Conservation (phyloP, 2,113 vertebrate genomes). For the Calypte anna region DNA sequence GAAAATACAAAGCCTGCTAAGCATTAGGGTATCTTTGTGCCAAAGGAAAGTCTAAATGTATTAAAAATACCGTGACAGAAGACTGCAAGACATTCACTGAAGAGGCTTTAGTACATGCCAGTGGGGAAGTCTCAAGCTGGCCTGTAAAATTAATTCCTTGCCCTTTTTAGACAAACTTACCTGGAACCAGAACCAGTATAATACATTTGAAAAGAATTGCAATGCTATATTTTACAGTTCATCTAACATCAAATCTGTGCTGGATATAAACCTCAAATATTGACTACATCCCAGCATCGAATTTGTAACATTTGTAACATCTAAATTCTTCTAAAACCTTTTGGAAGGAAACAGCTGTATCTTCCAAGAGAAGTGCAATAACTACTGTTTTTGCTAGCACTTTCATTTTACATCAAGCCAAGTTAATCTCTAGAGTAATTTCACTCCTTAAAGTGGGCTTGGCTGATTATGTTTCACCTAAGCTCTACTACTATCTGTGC, state of each 20-base stretch:
- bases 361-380: not conserved
- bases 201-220: not conserved
- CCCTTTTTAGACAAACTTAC: not conserved
- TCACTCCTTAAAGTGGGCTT: slow-evolving; percentile 7
- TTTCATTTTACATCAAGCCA: not conserved
- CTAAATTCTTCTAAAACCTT: not conserved
- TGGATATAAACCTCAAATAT: slow-evolving; percentile 21
- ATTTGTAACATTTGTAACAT: not conserved
- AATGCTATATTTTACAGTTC: not conserved
- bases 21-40: not conserved
- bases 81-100: not conserved
- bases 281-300: not conserved
- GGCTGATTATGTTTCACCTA: not conserved
- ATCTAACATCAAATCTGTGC: not conserved
- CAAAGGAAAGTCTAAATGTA: not conserved
- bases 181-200: not conserved
- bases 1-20: slow-evolving; percentile 27
- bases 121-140: not conserved
- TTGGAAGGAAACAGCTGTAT: not conserved
- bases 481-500: not conserved
- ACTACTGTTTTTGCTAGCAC: not conserved
- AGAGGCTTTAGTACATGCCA: not conserved
- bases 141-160: not conserved
- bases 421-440: slow-evolving; percentile 18
- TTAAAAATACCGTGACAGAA: not conserved